Conservation (phyloP, 53 echinoderm and acorn worm species). For the Echinarachnius parma region DNA sequence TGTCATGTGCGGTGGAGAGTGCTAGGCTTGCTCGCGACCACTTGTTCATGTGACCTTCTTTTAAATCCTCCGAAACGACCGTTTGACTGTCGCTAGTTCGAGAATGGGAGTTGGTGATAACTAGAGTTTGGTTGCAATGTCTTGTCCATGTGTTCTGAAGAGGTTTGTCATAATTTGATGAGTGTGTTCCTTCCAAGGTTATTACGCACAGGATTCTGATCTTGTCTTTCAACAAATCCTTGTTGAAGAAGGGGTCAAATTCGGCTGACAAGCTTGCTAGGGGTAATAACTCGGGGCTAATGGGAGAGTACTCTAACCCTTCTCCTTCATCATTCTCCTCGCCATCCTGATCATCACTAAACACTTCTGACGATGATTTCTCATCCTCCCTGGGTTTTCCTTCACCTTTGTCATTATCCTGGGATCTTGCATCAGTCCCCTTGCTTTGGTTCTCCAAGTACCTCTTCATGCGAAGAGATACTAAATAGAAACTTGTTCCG, state of each 20-base stretch:
- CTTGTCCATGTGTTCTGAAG: constrained; percentile 57
- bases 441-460: neutral
- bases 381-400: neutral
- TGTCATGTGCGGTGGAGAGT: constrained; percentile 46
- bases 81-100: no score
- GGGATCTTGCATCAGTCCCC: neutral
- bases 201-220: constrained; percentile 67
- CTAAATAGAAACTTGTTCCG: constrained; percentile 37
- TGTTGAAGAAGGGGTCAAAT: constrained; percentile 70
- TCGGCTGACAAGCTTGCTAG: neutral
- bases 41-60: constrained; percentile 17
- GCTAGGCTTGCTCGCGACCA: constrained; percentile 60
- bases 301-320: no score
- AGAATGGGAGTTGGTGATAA: constrained; percentile 59
- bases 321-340: neutral
- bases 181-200: constrained; percentile 2
- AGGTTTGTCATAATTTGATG: constrained; percentile 26
- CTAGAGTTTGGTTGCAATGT: constrained; percentile 62
- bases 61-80: constrained; percentile 27
- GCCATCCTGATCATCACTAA: neutral
- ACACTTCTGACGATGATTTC: neutral
- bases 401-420: neutral
- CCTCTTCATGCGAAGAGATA: constrained; percentile 7
- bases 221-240: constrained; percentile 41
- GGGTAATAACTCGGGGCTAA: no score